Base-by-base conservation (phyloP, 2,888 invertebrate genomes). In the Aleiodes leptofemur region DNA sequence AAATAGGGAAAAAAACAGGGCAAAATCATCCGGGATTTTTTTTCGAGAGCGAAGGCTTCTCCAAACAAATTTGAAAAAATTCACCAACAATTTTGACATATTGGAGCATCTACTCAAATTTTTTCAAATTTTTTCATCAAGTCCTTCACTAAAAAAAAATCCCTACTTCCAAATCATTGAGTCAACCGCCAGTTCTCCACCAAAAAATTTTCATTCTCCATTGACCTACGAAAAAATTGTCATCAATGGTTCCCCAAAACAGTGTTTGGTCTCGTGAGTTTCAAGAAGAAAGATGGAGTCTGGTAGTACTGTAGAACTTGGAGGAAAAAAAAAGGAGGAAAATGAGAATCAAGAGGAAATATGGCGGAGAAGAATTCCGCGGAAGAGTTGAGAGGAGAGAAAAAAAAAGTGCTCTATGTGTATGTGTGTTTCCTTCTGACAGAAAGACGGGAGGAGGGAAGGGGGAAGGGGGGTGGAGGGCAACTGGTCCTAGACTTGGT, bases 401-500 rank as follows among this genome's bases (percentile, higher is more conserved):
- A 51, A 51, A 68, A 51, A 68, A 31, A 31, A 1, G 8, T 3
- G 11, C 14, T 34, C 9, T 34, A 38, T 61, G 38, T n/a, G 38
- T 61, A 31, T 31, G 38, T 31, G 38, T 61, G 59, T 31, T 29
- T 50, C n/a, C 50, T 16, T 66, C 68, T 72, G 64, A 23, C 23
- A 23, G 23, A 23, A 71, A 51, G 71, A 64, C 16, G 56, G 64
- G 48, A 57, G 34, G 64, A 74, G 72, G 76, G 1, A 23, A 23
- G 23, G 23, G 23, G 23, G 23, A 2, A 23, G 74, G 69, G 77
- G 57, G 50, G 74, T 64, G 69, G 53, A 55, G 59, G 66, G 64
- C 68, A 55, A 55, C 75, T 73, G 43, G 56, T 59, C 64, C 71
- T 73, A 71, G 23, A 69, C 66, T 61, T 51, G 59, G 64, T 34